Evolutionary conservation across 2,797 vertebrate genomes (phyloP).

Genomic region (Hirundo rustica): DNA sequence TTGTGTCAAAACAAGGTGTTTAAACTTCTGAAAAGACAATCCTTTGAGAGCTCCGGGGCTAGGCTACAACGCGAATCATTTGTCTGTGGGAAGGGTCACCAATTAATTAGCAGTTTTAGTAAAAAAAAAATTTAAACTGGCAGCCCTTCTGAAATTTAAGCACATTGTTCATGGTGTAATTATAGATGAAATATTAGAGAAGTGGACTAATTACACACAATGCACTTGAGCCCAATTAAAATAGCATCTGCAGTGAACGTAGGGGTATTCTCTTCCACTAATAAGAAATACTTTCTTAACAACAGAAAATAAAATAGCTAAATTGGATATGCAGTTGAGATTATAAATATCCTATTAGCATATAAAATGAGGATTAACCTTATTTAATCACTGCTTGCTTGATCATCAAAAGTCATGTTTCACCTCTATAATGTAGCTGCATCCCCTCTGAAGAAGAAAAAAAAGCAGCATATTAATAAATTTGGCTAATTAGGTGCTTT

Average conservation of each 20-base stretch:
- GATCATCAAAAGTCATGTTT: conserved; percentile 76
- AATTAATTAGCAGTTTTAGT: conserved; percentile 51
- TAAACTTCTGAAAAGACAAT: neutral
- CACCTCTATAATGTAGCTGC: conserved; percentile 67
- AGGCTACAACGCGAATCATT: neutral
- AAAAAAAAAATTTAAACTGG: conserved; percentile 25
- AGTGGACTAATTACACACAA: conserved; percentile 80
- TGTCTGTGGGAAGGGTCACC: conserved; percentile 46
- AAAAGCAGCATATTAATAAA: conserved; percentile 66
- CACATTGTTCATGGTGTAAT: conserved; percentile 76
- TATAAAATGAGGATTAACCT: conserved; percentile 81
- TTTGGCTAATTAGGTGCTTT: conserved; percentile 57
- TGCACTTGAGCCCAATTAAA: conserved; percentile 81
- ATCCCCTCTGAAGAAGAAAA: conserved; percentile 38
- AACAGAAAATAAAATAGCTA: conserved; percentile 81
- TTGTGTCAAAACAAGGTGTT: neutral
- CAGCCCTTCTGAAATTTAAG: conserved; percentile 75
- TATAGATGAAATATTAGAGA: conserved; percentile 82
- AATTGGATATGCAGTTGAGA: conserved; percentile 80
- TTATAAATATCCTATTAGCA: conserved; percentile 83
- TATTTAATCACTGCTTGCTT: conserved; percentile 78
- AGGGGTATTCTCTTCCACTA: conserved; percentile 74
- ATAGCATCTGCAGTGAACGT: conserved; percentile 73
- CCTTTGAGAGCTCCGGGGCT: neutral
- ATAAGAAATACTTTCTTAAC: conserved; percentile 80